phyloP scores from a whole-genome alignment of 2,797 vertebrate species.

The Poecilia picta region DNA sequence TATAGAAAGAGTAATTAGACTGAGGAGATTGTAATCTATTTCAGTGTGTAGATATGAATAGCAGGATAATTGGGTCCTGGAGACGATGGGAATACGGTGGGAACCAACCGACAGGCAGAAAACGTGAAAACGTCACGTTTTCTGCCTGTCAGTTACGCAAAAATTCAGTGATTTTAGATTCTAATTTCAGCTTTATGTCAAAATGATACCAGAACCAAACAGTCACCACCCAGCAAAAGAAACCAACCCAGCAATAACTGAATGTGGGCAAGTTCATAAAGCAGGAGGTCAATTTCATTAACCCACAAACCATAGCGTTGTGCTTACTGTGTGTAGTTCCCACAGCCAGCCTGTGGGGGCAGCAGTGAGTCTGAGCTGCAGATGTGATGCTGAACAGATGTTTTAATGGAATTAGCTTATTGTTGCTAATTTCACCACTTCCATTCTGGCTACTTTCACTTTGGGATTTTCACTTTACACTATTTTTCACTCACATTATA shows the following conservation, averaged over 20 bases:
- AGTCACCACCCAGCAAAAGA: neutral
- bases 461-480: neutral
- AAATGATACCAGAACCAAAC: neutral
- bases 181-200: neutral
- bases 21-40: slow-evolving; percentile 72
- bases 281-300: neutral
- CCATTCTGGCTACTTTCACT: too few species aligned
- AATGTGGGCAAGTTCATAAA: neutral
- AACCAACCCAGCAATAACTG: neutral
- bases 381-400: neutral
- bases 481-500: neutral
- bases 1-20: slow-evolving; percentile 67
- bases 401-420: too few species aligned
- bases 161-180: neutral
- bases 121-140: slow-evolving; percentile 15
- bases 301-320: neutral
- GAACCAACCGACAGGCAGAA: slow-evolving; percentile 31
- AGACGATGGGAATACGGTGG: slow-evolving; percentile 46
- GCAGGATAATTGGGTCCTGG: slow-evolving; percentile 62
- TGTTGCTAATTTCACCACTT: too few species aligned
- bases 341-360: neutral
- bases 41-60: slow-evolving; percentile 65
- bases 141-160: too few species aligned
- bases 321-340: neutral
- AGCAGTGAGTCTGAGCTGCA: neutral